These are phyloP conservation scores for Stenolophus ochropezus DNA, from an alignment of 2,888 invertebrate genomes.

Conservation along the genomic window DNA sequence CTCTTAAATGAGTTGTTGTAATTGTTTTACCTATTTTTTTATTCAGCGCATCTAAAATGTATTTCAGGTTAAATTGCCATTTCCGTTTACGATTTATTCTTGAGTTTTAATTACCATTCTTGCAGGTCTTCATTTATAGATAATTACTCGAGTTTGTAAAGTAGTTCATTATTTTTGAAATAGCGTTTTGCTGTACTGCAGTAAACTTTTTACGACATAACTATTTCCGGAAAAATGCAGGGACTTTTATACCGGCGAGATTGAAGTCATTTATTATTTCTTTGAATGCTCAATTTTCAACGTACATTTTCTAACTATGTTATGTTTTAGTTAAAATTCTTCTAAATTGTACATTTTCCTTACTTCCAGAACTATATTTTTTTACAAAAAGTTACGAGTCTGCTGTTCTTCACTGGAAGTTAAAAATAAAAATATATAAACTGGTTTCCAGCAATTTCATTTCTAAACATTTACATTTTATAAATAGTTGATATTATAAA, in stretches of 20 bases:
- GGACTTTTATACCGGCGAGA: neutral
- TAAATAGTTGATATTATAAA: too few species aligned
- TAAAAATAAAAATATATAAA: too few species aligned
- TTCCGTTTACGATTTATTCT: constrained; percentile 43
- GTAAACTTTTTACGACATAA: constrained; percentile 6
- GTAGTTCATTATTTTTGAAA: constrained; percentile 29
- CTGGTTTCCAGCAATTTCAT: too few species aligned
- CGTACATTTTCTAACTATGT: neutral
- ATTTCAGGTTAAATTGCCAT: constrained; percentile 49
- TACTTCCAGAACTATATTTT: neutral
- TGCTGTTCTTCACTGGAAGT: too few species aligned
- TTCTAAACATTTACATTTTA: too few species aligned
- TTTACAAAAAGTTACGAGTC: too few species aligned
- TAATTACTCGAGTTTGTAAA: constrained; percentile 31
- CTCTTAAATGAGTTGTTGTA: constrained; percentile 48
- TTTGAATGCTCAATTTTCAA: neutral
- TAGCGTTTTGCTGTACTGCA: constrained; percentile 10
- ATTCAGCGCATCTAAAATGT: constrained; percentile 31
- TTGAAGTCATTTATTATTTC: neutral
- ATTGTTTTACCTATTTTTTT: constrained; percentile 48
- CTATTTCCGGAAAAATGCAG: neutral
- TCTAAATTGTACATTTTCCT: neutral
- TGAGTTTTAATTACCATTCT: constrained; percentile 35
- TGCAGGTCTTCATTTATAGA: constrained; percentile 11
- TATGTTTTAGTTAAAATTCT: neutral